These are phyloP conservation scores for Hetaerina titia DNA, from an alignment of 2,888 invertebrate species.

Conservation along the genomic window DNA sequence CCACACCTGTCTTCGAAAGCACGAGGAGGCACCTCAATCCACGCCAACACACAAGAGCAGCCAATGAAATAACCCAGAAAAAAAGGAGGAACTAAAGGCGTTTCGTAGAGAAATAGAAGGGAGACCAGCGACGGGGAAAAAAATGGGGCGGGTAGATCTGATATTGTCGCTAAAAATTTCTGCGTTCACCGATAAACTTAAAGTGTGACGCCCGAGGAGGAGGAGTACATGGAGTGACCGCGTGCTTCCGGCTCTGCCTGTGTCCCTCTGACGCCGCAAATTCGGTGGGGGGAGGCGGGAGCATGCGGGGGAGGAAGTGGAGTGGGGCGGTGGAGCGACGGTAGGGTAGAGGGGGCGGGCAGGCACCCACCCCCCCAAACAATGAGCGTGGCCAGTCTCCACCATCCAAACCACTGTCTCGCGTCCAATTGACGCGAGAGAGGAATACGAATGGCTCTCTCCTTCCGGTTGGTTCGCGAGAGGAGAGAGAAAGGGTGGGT, in stretches of 20 bases:
- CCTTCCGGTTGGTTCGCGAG: constrained; percentile 69
- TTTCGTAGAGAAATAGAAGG: constrained; percentile 14
- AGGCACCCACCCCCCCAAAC: constrained; percentile 49
- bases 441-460: constrained; percentile 66
- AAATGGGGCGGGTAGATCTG: not conserved
- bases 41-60: not conserved
- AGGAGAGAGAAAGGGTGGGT: constrained; percentile 9
- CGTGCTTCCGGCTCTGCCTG: constrained; percentile 16
- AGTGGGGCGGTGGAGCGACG: not conserved
- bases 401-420: constrained; percentile 32
- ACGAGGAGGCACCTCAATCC: constrained; percentile 56
- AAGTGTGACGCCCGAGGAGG: too few relatives aligned
- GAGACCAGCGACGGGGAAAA: constrained; percentile 32
- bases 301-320: constrained; percentile 36
- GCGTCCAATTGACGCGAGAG: not conserved
- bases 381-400: not conserved
- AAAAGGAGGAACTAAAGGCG: not conserved
- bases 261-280: constrained; percentile 50
- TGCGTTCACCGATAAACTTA: too few relatives aligned
- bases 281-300: not conserved
- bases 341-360: not conserved
- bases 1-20: not conserved
- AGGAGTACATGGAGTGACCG: not conserved
- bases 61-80: too few relatives aligned
- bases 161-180: too few relatives aligned